phyloP scores from a whole-genome alignment of 2,888 invertebrate species.

The Odontomyia ornata region DNA sequence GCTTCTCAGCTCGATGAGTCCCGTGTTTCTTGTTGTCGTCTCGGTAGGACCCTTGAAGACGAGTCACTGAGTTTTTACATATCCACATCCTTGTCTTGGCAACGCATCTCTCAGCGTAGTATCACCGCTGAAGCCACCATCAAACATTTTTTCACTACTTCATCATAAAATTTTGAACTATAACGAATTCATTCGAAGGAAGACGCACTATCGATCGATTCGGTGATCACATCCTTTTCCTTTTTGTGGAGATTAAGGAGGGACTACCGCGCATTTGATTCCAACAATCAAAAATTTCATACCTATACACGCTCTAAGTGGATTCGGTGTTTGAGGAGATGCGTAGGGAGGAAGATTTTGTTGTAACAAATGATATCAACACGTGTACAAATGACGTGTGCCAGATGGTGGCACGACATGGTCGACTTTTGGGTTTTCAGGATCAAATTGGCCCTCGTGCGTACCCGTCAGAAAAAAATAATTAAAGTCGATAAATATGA shows the following conservation, averaged over 20 bases:
- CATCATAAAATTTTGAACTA: constrained; percentile 41
- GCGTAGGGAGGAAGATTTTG: neutral
- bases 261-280: constrained; percentile 28
- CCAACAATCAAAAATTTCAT: constrained; percentile 39
- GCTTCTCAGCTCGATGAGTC: constrained; percentile 37
- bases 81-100: neutral
- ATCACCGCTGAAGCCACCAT: neutral
- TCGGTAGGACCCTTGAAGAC: constrained; percentile 42
- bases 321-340: neutral
- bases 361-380: constrained; percentile 42
- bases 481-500: neutral
- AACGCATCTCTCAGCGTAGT: neutral
- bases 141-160: constrained; percentile 15
- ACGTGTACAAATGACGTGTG: constrained; percentile 50
- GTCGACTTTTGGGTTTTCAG: constrained; percentile 20
- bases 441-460: constrained; percentile 15
- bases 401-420: constrained; percentile 45
- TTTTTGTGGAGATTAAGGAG: neutral
- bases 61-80: constrained; percentile 45
- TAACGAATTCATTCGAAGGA: constrained; percentile 47
- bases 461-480: neutral
- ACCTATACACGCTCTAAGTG: neutral
- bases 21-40: constrained; percentile 19
- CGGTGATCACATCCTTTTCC: neutral
- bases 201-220: constrained; percentile 2